Base-by-base conservation (phyloP, 2,113 vertebrate genomes). In the Eulemur macaco region DNA sequence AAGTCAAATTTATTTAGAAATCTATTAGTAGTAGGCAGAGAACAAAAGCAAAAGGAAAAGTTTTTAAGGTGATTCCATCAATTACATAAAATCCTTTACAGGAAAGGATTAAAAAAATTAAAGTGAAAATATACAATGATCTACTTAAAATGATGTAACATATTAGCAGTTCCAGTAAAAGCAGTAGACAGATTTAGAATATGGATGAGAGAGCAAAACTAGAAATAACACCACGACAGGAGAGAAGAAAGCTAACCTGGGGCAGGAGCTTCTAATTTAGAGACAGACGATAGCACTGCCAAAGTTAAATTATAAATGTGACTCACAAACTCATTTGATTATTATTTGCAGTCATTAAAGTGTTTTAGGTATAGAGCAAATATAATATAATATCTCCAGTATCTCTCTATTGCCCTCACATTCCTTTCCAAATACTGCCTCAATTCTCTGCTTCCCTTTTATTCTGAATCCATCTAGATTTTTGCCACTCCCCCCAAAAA, bases 1-100 rank as follows among this genome's bases (percentile, higher is more conserved):
- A 71, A 63, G 58, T 69, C 76, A 45, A 83, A 45, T 77, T 87
- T 94, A 63, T 71, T 94, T 77, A 54, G 42, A 92, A 87, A 64
- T 52, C 45, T 63, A 12, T 54, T 54, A 87, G 42, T 54, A 83
- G 54, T 27, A 86, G n/a, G 3, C 0, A 45, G 64, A 21, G 10
- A 42, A 78, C 10, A 64, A 76, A 94, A 37, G 14, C 13, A 47
- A 14, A 47, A 78, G 83, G 37, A 64, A 78, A 83, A 8, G 0
- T 8, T 92, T 60, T 81, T 82, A 82, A 39, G 5, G 64, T 94
- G 42, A 88, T 83, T 92, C 4, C 13, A 21, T 96, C 71, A 84
- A 84, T 31, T 20, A 78, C 60, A 77, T 10, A 71, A 92, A 88
- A 58, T 20, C 4, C 4, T 84, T 94, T 77, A n/a, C 52, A 71